A percentile compares a stretch with the other conserved stretches of the same genome.
Conservation (phyloP, 23 tunicate genomes). For the Trididemnum miniatum region DNA sequence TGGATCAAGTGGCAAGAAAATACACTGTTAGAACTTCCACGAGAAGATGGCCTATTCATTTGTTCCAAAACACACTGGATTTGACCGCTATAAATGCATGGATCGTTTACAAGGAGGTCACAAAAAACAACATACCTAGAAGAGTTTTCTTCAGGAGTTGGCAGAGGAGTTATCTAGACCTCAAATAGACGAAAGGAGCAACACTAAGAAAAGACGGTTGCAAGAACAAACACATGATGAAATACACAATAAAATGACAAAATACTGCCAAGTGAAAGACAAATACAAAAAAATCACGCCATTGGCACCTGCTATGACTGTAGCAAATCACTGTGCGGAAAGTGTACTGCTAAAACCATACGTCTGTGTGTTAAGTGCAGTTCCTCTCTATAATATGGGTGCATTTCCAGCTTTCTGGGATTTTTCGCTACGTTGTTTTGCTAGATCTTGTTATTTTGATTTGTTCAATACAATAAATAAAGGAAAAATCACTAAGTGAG, state of each 20-base stretch:
- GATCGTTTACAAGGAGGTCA: slow-evolving; percentile 6
- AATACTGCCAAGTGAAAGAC: slow-evolving; percentile 20
- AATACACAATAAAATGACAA: slow-evolving; percentile 4
- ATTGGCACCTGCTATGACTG: slow-evolving; percentile 11
- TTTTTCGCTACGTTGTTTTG: neutral
- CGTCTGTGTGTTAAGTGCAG: slow-evolving; percentile 1
- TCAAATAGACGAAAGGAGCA: slow-evolving; percentile 9
- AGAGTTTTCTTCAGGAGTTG: slow-evolving; percentile 24
- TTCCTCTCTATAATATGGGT: slow-evolving; percentile 9
- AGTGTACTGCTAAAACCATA: slow-evolving; percentile 17
- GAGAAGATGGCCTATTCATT: slow-evolving; percentile 24
- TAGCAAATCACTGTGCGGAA: slow-evolving; percentile 18
- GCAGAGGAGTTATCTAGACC: slow-evolving; percentile 6
- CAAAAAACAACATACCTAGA: neutral
- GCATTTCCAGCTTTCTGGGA: neutral
- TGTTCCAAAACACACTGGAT: slow-evolving; percentile 1
- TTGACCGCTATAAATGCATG: slow-evolving; percentile 20
- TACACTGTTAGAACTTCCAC: slow-evolving; percentile 17
- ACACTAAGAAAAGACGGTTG: slow-evolving; percentile 18
- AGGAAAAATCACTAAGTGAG: neutral
- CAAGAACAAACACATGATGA: slow-evolving; percentile 5
- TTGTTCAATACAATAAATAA: neutral
- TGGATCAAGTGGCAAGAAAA: slow-evolving; percentile 23
- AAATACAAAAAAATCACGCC: neutral
- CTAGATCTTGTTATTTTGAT: neutral